phyloP scores from a whole-genome alignment of 2,113 vertebrate species.

The Clupea harengus region DNA sequence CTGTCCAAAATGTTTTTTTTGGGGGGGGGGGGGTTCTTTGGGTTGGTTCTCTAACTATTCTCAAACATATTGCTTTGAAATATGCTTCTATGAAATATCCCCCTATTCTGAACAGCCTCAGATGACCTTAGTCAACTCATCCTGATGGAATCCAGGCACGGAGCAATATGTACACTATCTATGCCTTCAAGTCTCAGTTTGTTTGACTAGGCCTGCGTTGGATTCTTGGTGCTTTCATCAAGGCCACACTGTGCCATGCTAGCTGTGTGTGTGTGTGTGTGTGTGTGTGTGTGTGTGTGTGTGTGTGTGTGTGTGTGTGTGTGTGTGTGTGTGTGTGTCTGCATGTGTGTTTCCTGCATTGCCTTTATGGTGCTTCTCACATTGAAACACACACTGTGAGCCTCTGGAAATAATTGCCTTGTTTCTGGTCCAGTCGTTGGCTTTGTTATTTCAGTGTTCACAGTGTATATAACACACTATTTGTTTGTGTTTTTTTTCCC shows the following conservation, averaged over 20 bases:
- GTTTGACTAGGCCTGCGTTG: neutral
- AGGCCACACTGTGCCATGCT: neutral
- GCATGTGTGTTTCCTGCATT: neutral
- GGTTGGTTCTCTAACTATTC: slow-evolving; percentile 32
- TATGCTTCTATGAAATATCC: neutral
- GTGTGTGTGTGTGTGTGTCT: neutral
- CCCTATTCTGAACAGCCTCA: neutral
- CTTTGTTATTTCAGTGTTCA: slow-evolving; percentile 18
- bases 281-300: neutral
- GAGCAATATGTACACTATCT: neutral
- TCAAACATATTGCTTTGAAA: slow-evolving; percentile 31
- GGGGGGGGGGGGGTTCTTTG: neutral
- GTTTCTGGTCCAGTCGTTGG: slow-evolving; percentile 21
- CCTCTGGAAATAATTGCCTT: slow-evolving; percentile 51
- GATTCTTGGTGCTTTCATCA: neutral
- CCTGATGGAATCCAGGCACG: neutral
- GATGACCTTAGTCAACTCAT: neutral
- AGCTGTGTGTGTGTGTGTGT: neutral
- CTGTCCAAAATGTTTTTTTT: slow-evolving; percentile 58
- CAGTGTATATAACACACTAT: slow-evolving; percentile 20
- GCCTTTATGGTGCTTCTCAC: neutral
- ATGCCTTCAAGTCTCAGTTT: slow-evolving; percentile 2
- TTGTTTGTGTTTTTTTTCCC: neutral
- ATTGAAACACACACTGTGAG: slow-evolving; percentile 10
- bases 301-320: neutral